These are phyloP conservation scores for Epistrophe eligans DNA, from an alignment of 2,888 invertebrate species.

Conservation along the genomic window DNA sequence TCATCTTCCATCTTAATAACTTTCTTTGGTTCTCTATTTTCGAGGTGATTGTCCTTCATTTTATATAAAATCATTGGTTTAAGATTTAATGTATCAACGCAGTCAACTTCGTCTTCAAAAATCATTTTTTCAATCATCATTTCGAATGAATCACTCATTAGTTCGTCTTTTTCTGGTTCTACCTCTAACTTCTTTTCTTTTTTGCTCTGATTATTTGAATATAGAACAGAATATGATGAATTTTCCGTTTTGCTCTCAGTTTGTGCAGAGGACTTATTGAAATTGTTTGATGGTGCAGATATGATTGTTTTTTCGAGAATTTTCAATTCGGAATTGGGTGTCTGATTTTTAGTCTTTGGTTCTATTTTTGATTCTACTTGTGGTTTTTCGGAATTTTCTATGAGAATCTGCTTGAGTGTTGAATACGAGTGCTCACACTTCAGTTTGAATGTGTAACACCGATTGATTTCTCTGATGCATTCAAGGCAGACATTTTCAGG, in stretches of 20 bases:
- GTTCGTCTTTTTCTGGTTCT: neutral
- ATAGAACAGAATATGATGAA: neutral
- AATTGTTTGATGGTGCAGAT: neutral
- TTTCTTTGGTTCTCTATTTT: neutral
- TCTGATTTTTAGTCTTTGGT: neutral
- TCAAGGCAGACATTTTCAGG: neutral
- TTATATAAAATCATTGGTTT: too few relatives aligned
- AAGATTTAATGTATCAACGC: neutral
- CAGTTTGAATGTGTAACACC: neutral
- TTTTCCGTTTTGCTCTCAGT: neutral
- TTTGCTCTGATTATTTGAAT: neutral
- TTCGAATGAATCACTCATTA: neutral
- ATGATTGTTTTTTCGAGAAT: neutral
- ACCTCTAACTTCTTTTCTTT: neutral
- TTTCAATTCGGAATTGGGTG: neutral
- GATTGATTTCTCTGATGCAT: conserved; percentile 2
- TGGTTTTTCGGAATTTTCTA: neutral
- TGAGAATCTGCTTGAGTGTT: neutral
- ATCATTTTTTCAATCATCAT: neutral
- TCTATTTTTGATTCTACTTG: neutral
- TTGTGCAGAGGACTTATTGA: neutral
- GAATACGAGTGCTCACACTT: neutral
- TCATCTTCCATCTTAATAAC: neutral
- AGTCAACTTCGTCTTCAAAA: neutral
- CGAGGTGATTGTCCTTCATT: neutral